Evolutionary conservation across 1,140 invertebrate genomes (phyloP), one percentile per base, ranked within the genome.

Genomic region (Saccostrea glomerata): DNA sequence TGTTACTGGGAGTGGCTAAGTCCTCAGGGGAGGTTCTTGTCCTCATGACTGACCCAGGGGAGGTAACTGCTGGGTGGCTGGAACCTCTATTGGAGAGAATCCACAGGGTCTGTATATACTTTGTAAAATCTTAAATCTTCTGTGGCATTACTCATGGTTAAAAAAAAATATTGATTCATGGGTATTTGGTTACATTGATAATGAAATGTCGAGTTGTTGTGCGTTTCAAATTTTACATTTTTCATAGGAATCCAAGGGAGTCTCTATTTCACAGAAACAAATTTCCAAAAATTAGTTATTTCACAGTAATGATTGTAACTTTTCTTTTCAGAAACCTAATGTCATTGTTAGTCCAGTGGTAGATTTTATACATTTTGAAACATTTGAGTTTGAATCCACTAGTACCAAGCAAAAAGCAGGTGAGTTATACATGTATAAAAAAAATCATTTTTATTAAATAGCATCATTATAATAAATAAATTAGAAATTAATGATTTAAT

Each of bases 291-390:
- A 1, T 2, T 36, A 36, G 30, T 36, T 0, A 36, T 36, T 36
- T 36, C 30, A 1, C 2, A 7, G 5, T 47, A 47, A 47, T 47
- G 47, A 47, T 47, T 7, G 1, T 47, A 47, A 5, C 47, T 7
- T 47, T 66, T 66, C 23, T 23, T 85, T 93, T 36, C 82, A 95
- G 94, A 92, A 94, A 85, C 90, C 91, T 9, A 94, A 92, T 58
- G 90, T 93, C 47, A 95, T 96, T 70, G 96, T 96, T 30, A 95
- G 95, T 89, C 96, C 96, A 17, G 95, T 96, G 13, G 96, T 96
- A 87, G 96, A 96, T 92, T 95, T 95, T 1, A 96, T 96, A 25
- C 95, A 93, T 85, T 94, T 95, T 90, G 95, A 96, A 89, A 95
- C 93, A 55, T 96, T 96, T 92, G 94, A 95, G 82, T 96, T 96